Evolutionary conservation across 1,140 invertebrate genomes (phyloP).

Genomic region (Halyomorpha halys): DNA sequence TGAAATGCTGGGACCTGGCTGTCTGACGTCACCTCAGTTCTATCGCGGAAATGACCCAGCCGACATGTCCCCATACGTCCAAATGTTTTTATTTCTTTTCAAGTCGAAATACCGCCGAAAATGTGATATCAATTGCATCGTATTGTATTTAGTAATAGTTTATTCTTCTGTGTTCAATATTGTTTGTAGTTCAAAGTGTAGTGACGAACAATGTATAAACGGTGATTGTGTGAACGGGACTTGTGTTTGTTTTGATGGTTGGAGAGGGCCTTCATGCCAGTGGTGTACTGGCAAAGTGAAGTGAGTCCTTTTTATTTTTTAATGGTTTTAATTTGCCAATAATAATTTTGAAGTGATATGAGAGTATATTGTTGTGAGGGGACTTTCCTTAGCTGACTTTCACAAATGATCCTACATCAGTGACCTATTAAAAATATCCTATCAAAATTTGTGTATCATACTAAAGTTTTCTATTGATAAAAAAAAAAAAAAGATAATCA

Average conservation of each 20-base stretch:
- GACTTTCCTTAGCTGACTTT: slow-evolving; percentile 5
- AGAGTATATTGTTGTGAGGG: neutral
- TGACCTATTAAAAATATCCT: slow-evolving; percentile 6
- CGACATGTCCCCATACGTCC: slow-evolving; percentile 64
- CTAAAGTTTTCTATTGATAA: no score
- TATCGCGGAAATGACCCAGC: slow-evolving; percentile 30
- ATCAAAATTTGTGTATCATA: no score
- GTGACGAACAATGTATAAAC: slow-evolving; percentile 45
- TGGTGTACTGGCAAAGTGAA: slow-evolving; percentile 84
- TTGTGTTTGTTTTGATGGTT: slow-evolving; percentile 80
- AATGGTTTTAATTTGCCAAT: neutral
- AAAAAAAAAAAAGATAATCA: no score
- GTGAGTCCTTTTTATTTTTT: slow-evolving; percentile 44
- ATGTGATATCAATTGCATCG: slow-evolving; percentile 36
- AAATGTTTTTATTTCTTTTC: slow-evolving; percentile 75
- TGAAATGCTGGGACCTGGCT: slow-evolving; percentile 17
- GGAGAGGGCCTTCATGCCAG: slow-evolving; percentile 78
- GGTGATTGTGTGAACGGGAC: slow-evolving; percentile 71
- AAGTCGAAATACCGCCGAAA: slow-evolving; percentile 72
- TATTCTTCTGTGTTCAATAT: slow-evolving; percentile 41
- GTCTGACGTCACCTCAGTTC: slow-evolving; percentile 19
- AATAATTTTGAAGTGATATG: neutral
- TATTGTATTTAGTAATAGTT: slow-evolving; percentile 37
- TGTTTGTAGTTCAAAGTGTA: slow-evolving; percentile 37
- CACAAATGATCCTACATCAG: neutral